A percentile compares a stretch with the other conserved stretches of the same genome.
phyloP scores from a whole-genome alignment of 2,888 invertebrate genomes.

The Agonum fuliginosum region DNA sequence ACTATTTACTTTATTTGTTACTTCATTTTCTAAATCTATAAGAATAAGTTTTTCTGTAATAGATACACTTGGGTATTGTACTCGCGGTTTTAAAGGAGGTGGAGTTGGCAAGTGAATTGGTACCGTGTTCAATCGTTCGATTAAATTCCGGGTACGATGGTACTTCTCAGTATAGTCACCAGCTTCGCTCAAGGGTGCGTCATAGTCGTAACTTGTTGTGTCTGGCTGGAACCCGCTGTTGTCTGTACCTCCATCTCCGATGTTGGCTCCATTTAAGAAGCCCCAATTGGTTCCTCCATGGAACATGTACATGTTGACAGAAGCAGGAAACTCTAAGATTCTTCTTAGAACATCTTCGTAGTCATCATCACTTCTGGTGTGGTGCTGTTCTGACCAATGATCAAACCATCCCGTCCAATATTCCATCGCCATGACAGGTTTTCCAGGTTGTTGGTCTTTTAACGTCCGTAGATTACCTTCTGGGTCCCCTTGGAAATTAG shows the following conservation, averaged over 20 bases:
- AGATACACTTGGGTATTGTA: constrained; percentile 67
- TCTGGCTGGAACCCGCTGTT: constrained; percentile 66
- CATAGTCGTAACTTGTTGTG: constrained; percentile 77
- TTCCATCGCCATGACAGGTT: constrained; percentile 77
- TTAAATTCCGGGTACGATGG: constrained; percentile 78
- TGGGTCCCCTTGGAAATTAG: constrained; percentile 74
- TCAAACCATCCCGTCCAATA: constrained; percentile 80
- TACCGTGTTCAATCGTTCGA: constrained; percentile 67
- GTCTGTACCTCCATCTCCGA: constrained; percentile 62
- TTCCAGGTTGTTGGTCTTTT: constrained; percentile 72
- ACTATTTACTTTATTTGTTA: constrained; percentile 50
- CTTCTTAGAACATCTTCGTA: constrained; percentile 66
- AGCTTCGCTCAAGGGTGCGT: constrained; percentile 91
- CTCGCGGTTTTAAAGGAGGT: constrained; percentile 67
- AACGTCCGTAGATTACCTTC: constrained; percentile 71
- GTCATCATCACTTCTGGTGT: constrained; percentile 63
- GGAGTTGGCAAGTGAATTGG: constrained; percentile 68
- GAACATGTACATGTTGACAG: constrained; percentile 94
- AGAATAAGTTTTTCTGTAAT: constrained; percentile 64
- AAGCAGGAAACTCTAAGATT: constrained; percentile 68
- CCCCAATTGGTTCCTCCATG: constrained; percentile 92
- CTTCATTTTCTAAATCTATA: constrained; percentile 62
- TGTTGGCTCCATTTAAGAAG: constrained; percentile 72
- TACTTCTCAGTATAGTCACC: constrained; percentile 94
- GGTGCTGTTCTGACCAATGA: constrained; percentile 73